These are phyloP conservation scores for Ranitomeya variabilis DNA, from an alignment of 2,113 vertebrate species.

Conservation along the genomic window DNA sequence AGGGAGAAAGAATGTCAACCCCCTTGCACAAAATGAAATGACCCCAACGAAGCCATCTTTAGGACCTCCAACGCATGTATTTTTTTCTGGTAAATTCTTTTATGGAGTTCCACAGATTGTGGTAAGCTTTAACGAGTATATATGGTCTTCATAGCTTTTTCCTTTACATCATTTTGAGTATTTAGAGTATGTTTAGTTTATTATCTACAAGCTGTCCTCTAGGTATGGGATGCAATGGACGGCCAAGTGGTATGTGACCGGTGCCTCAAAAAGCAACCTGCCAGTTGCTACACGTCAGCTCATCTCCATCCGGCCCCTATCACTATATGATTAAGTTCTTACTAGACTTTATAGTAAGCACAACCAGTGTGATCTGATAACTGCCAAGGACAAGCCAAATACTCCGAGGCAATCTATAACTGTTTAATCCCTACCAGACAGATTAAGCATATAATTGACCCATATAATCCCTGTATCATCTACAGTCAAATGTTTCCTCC, in stretches of 20 bases:
- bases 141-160: neutral
- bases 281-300: constrained; percentile 55
- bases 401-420: constrained; percentile 92
- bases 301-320: constrained; percentile 62
- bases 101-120: neutral
- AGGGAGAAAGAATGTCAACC: too few species aligned
- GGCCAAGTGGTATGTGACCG: constrained; percentile 73
- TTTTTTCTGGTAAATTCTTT: neutral
- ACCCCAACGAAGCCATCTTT: too few species aligned
- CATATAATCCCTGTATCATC: constrained; percentile 93
- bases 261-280: constrained; percentile 63
- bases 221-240: constrained; percentile 52
- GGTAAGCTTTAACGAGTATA: neutral
- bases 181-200: neutral
- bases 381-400: constrained; percentile 94
- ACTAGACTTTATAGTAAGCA: constrained; percentile 78
- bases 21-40: neutral
- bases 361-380: constrained; percentile 89
- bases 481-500: constrained; percentile 76
- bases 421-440: constrained; percentile 88
- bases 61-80: too few species aligned
- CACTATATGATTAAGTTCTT: constrained; percentile 78
- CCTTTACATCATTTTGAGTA: neutral
- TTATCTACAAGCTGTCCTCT: neutral
- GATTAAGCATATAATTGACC: constrained; percentile 99